Evolutionary conservation across 1,140 invertebrate genomes (phyloP), one percentile per base, ranked within the genome.

Genomic region (Helicoverpa zea): DNA sequence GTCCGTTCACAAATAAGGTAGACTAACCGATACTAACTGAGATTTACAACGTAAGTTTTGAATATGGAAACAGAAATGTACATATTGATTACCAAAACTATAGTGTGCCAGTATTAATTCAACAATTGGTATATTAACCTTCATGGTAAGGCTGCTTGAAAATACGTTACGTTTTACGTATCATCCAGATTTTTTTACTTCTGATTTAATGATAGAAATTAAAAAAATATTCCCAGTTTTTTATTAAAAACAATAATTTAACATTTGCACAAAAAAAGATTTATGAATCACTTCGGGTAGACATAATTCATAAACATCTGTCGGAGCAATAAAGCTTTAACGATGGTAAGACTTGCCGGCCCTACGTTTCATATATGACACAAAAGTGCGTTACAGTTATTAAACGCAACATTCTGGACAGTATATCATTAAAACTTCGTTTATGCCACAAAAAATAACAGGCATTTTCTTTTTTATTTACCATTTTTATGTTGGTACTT

Each of bases 301-400:
- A 61, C 78, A 81, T 85, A 84, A 86, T 86, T 85, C 84, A 85
- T 82, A 86, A 86, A 85, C 85, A 85, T 84, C 85, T 86, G 85
- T 80, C 77, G 80, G 51, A 56, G 78, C 74, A 81, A 85, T 86
- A 86, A 86, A 86, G 74, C 78, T 85, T 85, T 84, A 84, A 86
- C 83, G 85, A 84, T 84, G 80, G 79, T 56, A 81, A 83, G 58
- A 79, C 70, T 81, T 81, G 59, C 61, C 16, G 49, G 54, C 70
- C 56, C 59, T 68, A 11, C 29, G 30, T 29, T 14, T 29, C 52
- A 70, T 79, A 74, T 74, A 77, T 52, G 49, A 66, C 18, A 77
- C 51, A 77, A 51, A 59, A 74, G 30, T 73, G 56, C 43, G 70
- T 16, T 75, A 61, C 61, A 63, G n/a, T 59, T 59, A 74, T 73